Conservation (phyloP, 2,113 vertebrate genomes). For the human (Homo sapiens) region DNA sequence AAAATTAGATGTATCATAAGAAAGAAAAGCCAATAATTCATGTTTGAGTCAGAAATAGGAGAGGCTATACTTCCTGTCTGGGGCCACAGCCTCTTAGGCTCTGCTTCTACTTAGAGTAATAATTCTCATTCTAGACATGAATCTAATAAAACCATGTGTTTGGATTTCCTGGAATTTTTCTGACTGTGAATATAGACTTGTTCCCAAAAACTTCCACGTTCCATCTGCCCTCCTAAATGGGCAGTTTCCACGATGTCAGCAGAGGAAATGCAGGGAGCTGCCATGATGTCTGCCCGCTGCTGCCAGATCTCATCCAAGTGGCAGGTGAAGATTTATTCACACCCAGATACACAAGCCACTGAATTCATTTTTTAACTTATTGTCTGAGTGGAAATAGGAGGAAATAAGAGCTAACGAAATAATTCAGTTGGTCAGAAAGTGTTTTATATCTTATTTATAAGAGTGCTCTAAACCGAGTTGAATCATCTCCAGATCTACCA, state of each 20-base stretch:
- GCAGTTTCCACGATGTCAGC: neutral
- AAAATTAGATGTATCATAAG: neutral
- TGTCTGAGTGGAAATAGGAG: neutral
- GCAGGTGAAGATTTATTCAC: neutral
- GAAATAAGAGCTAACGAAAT: slow-evolving; percentile 44
- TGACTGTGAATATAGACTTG: neutral
- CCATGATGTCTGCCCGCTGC: accelerated
- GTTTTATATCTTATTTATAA: neutral
- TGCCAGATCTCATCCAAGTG: neutral
- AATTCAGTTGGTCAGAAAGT: neutral
- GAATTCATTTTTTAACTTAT: neutral
- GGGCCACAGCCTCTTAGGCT: neutral
- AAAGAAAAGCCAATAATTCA: neutral
- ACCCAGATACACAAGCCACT: accelerated
- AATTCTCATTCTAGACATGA: slow-evolving; percentile 37
- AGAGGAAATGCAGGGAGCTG: accelerated
- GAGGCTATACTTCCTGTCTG: neutral
- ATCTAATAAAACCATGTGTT: slow-evolving; percentile 27
- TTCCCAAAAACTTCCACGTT: neutral
- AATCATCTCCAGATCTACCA: neutral
- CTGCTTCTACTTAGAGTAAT: neutral
- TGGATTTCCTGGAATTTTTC: slow-evolving; percentile 54
- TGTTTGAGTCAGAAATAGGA: neutral
- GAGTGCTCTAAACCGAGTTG: neutral
- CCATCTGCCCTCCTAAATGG: neutral